Evolutionary conservation across 2,888 invertebrate species (phyloP), one percentile per base, ranked within the genome.

Genomic region (Phortica okadai): DNA sequence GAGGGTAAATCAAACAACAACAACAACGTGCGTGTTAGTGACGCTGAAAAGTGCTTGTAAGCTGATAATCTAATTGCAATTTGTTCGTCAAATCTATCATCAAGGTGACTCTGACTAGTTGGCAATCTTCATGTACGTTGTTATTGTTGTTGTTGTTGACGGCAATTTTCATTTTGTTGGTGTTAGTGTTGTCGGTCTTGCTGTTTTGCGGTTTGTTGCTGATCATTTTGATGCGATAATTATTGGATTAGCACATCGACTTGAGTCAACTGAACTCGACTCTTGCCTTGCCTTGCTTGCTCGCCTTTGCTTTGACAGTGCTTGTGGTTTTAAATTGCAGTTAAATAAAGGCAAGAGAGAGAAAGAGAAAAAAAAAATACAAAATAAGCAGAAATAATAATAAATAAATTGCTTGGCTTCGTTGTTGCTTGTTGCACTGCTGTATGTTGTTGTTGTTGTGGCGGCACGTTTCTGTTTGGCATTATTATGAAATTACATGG

Each of bases 181-280:
- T 59, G 59, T 8, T 59, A 2, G 11, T 66, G 66, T 42, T 42
- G 66, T 21, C 41, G 66, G 14, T 45, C 11, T 8, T 16, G 66
- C 21, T 69, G 42, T 50, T 45, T 72, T 25, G 6, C 10, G 6
- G 54, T 11, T 41, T 72, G 25, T 7, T 56, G 69, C 50, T 70
- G 70, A 50, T 50, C 33, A 72, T 33, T 72, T 33, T 56, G 70
- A 72, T 72, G 56, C 56, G 56, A 72, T 54, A 72, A 72, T 72
- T 72, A 56, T 33, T 50, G 42, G 21, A 70, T 50, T 25, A 54
- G 44, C 70, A 70, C 50, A 44, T 70, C 50, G 70, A n/a, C 54
- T 11, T 3, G 8, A 54, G 33, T 56, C n/a, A n/a, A n/a, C 42
- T 67, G 10, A 2, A 50, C 11, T 72, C 44, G 54, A 33, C 33